These are phyloP conservation scores for Drosophila seguyi DNA, from an alignment of 1,140 invertebrate species.

Conservation along the genomic window DNA sequence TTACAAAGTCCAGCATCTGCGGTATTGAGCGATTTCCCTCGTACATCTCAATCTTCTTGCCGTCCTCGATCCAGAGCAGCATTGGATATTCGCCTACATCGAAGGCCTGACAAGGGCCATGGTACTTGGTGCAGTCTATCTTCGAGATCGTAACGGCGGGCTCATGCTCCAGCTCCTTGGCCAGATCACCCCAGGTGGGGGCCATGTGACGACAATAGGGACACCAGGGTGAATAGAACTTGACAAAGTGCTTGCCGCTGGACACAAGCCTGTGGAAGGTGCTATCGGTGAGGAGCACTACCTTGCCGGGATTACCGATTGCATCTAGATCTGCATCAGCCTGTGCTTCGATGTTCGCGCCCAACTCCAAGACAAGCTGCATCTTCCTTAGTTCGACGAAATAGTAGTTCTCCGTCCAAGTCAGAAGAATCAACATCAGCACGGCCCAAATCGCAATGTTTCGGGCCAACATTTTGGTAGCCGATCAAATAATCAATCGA, in stretches of 20 bases:
- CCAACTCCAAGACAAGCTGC: too few species aligned
- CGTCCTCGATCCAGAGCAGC: slow-evolving; percentile 92
- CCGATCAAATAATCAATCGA: too few species aligned
- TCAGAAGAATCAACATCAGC: too few species aligned
- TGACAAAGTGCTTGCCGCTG: slow-evolving; percentile 91
- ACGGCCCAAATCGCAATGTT: too few species aligned
- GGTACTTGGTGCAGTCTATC: slow-evolving; percentile 90
- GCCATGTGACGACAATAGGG: slow-evolving; percentile 91
- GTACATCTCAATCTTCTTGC: slow-evolving; percentile 91
- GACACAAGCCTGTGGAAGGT: slow-evolving; percentile 87
- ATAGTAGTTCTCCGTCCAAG: too few species aligned
- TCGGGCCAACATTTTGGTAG: too few species aligned
- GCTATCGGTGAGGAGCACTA: neutral
- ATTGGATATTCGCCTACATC: slow-evolving; percentile 92
- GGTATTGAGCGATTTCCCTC: slow-evolving; percentile 89
- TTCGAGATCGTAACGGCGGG: slow-evolving; percentile 89
- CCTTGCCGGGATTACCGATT: neutral
- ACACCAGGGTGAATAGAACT: slow-evolving; percentile 95
- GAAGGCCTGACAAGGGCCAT: slow-evolving; percentile 88
- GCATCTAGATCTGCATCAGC: neutral
- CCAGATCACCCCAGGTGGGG: slow-evolving; percentile 90
- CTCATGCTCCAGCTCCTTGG: slow-evolving; percentile 87
- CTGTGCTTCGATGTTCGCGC: too few species aligned
- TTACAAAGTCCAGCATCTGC: slow-evolving; percentile 84
- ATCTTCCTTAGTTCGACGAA: too few species aligned